Evolutionary conservation across 2,113 vertebrate genomes (phyloP).

Genomic region (Euleptes europaea): DNA sequence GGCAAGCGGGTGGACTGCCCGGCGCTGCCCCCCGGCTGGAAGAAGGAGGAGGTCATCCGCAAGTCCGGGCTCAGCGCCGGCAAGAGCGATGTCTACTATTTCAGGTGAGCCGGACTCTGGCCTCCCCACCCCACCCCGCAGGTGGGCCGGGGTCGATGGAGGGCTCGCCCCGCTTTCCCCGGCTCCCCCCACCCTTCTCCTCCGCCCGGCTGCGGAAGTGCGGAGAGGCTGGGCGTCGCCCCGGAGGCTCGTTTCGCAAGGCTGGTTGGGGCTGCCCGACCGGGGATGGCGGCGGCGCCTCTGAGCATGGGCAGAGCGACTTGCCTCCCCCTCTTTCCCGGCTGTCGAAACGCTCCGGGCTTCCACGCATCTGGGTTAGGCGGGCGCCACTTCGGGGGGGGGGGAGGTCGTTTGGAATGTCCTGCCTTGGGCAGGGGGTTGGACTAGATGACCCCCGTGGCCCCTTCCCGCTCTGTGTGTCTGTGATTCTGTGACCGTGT

Average conservation of each 20-base stretch:
- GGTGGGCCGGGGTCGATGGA: not conserved
- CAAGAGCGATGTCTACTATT: conserved; percentile 89
- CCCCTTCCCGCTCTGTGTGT: no score
- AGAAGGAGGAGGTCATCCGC: conserved; percentile 88
- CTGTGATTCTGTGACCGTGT: no score
- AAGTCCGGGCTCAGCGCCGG: conserved; percentile 87
- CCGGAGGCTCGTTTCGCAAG: not conserved
- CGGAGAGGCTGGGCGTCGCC: not conserved
- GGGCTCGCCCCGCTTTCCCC: not conserved
- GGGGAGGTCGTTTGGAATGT: no score
- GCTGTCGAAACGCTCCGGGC: no score
- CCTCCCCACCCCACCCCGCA: no score
- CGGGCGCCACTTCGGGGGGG: no score
- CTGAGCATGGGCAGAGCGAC: not conserved
- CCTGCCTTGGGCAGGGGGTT: no score
- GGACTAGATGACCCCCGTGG: no score
- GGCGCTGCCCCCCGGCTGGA: conserved; percentile 84
- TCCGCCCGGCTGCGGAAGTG: no score
- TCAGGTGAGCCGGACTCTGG: no score
- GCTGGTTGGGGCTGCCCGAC: not conserved
- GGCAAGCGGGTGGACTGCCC: conserved; percentile 81
- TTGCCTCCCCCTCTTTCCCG: not conserved
- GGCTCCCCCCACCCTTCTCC: no score
- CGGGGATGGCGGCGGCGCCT: not conserved
- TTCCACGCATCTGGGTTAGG: no score